Percentiles rank a stretch among this genome's conserved stretches.
Evolutionary conservation across 2,113 vertebrate genomes (phyloP).

Genomic region (Ellobius talpinus): DNA sequence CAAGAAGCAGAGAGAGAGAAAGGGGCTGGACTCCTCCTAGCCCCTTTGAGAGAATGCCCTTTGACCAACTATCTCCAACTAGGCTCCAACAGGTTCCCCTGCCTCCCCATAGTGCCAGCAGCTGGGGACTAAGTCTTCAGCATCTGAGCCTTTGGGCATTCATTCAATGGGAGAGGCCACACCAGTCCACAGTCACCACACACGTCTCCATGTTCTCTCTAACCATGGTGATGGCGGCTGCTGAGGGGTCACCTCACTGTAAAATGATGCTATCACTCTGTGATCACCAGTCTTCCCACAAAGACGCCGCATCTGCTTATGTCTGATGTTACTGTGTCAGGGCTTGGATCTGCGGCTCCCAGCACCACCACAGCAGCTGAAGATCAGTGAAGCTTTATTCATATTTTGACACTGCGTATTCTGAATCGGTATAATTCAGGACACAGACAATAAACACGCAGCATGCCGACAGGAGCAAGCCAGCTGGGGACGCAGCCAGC

Average conservation of each 20-base stretch:
- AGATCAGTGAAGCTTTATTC: background rate
- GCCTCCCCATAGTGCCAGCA: background rate
- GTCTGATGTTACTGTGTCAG: background rate
- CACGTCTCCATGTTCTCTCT: background rate
- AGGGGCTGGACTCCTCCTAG: background rate
- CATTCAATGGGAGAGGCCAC: background rate
- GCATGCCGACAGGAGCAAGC: background rate
- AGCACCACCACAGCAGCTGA: background rate
- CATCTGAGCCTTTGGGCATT: background rate
- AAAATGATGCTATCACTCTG: background rate
- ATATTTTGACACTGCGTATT: background rate
- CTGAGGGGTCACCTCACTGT: background rate
- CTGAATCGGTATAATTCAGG: background rate
- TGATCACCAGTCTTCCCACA: background rate
- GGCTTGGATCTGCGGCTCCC: background rate
- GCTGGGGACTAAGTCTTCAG: background rate
- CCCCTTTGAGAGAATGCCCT: too few species aligned
- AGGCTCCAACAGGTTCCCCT: background rate
- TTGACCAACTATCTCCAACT: background rate
- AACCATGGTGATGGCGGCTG: background rate
- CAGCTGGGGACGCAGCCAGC: background rate
- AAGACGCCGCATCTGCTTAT: accelerated
- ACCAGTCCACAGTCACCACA: background rate
- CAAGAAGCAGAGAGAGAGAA: background rate
- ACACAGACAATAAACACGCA: background rate